phyloP scores from a whole-genome alignment of 2,113 vertebrate species.

The Rafetus swinhoei region DNA sequence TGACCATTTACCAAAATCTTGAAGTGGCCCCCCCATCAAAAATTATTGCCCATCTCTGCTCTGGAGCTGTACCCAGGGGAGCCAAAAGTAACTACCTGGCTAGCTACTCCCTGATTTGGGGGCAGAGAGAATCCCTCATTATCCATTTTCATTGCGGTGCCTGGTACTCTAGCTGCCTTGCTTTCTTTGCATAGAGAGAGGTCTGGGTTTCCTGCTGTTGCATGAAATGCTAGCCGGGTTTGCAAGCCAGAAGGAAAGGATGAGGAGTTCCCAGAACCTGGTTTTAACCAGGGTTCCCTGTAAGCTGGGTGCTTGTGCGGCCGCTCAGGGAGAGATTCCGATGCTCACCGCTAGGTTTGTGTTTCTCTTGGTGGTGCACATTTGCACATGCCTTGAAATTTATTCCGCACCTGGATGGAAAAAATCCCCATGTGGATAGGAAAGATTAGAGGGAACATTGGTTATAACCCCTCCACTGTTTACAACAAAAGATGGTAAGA shows the following conservation, averaged over 20 bases:
- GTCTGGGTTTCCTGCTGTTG: background rate
- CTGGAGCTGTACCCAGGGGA: background rate
- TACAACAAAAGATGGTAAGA: background rate
- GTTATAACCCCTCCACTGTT: background rate
- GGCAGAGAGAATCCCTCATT: background rate
- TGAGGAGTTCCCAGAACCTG: background rate
- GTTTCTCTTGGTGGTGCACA: no score
- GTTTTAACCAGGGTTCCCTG: no score
- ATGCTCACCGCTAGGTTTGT: no score
- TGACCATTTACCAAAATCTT: no score
- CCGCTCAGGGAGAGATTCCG: no score
- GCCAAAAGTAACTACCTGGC: background rate
- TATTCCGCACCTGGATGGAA: no score
- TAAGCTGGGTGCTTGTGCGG: no score
- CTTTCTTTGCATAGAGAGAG: background rate
- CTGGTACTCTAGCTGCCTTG: background rate
- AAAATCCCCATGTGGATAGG: no score
- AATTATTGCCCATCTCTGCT: no score
- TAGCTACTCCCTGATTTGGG: background rate
- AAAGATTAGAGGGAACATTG: background rate
- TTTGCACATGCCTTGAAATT: no score
- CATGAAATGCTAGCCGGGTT: background rate
- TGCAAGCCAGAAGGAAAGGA: background rate
- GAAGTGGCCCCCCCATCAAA: no score
- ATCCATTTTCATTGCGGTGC: background rate